A percentile compares a stretch with the other conserved stretches of the same genome.
Conservation (phyloP, 2,888 invertebrate genomes). For the Pheosia gnoma region DNA sequence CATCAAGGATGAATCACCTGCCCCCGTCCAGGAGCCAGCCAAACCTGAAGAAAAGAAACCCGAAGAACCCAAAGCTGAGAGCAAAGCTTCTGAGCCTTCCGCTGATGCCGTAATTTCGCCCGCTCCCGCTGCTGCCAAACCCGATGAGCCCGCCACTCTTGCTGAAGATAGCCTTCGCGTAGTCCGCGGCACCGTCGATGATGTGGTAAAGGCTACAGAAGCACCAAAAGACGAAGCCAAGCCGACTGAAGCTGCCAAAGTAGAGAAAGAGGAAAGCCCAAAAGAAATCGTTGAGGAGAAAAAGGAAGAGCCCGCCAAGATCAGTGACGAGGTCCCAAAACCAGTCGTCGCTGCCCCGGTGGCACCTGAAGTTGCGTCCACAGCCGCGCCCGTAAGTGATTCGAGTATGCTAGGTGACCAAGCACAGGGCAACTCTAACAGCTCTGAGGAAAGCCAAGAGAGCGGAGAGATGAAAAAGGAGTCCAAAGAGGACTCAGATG, state of each 20-base stretch:
- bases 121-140: conserved; percentile 21
- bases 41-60: conserved; percentile 27
- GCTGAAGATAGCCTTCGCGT: conserved; percentile 60
- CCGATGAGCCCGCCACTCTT: conserved; percentile 16
- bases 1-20: conserved; percentile 44
- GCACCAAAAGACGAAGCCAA: conserved; percentile 29
- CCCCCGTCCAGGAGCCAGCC: conserved; percentile 30
- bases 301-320: conserved; percentile 11
- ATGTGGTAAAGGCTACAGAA: conserved; percentile 35
- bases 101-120: conserved; percentile 11
- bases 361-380: background rate
- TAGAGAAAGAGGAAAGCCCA: conserved; percentile 26
- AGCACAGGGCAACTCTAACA: conserved; percentile 39
- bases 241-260: conserved; percentile 13
- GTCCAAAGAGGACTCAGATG: conserved; percentile 48
- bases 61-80: conserved; percentile 31
- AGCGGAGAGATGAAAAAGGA: conserved; percentile 41
- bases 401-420: conserved; percentile 39
- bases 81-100: conserved; percentile 32
- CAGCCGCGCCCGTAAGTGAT: conserved; percentile 5
- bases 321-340: conserved; percentile 12
- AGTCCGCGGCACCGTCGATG: conserved; percentile 69
- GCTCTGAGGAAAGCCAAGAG: conserved; percentile 61
- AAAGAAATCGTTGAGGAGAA: conserved; percentile 9
- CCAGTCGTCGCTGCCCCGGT: background rate